phyloP scores from a whole-genome alignment of 2,888 invertebrate genomes.

The Cataglyphis livida region DNA sequence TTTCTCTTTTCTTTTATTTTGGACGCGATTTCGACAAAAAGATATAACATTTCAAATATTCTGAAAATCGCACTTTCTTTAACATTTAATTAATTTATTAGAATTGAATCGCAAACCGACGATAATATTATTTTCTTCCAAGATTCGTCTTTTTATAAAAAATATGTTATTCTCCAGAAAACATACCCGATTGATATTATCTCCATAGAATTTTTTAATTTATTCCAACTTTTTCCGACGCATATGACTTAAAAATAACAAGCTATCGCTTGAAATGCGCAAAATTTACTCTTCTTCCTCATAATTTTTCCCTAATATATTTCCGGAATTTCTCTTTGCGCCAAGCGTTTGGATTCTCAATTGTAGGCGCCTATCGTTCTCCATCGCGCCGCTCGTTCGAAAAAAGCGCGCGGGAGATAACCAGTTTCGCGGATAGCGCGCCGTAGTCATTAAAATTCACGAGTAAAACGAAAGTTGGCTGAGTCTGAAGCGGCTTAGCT shows the following conservation, averaged over 20 bases:
- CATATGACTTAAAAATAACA: constrained; percentile 25
- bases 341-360: neutral
- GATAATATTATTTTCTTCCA: neutral
- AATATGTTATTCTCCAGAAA: neutral
- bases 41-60: neutral
- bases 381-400: constrained; percentile 52
- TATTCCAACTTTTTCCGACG: neutral
- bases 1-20: constrained; percentile 40
- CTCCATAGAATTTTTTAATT: neutral
- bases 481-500: constrained; percentile 63
- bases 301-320: neutral
- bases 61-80: neutral
- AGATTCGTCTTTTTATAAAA: neutral
- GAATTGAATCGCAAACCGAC: neutral
- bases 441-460: constrained; percentile 74
- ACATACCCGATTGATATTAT: neutral
- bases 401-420: constrained; percentile 60
- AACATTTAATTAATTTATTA: neutral
- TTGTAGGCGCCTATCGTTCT: constrained; percentile 57
- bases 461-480: constrained; percentile 74
- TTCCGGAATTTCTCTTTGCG: constrained; percentile 25
- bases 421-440: constrained; percentile 58
- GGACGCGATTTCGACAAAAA: constrained; percentile 9
- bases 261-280: neutral
- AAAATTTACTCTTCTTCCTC: neutral